Conservation (phyloP, 1,140 invertebrate genomes). For the Tigriopus japonicus region DNA sequence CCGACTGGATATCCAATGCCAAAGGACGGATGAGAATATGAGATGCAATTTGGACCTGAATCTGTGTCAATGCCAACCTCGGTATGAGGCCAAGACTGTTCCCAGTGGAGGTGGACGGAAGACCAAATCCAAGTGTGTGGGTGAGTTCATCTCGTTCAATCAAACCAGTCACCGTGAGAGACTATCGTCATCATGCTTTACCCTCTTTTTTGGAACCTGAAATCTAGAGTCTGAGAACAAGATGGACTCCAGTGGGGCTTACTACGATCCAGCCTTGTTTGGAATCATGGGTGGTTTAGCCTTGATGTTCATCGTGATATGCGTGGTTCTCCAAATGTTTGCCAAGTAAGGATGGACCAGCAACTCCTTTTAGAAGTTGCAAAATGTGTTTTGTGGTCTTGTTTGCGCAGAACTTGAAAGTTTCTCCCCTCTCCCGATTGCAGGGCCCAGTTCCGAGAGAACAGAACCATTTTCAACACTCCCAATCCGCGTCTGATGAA, state of each 20-base stretch:
- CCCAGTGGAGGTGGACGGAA: too few relatives aligned
- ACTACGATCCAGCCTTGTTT: slow-evolving; percentile 70
- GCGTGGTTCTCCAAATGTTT: slow-evolving; percentile 73
- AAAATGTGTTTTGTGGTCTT: background rate
- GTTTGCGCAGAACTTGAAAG: background rate
- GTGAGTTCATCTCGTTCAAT: background rate
- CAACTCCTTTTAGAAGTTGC: too few relatives aligned
- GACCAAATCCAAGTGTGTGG: background rate
- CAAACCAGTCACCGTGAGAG: background rate
- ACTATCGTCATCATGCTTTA: background rate
- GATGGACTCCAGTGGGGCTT: slow-evolving; percentile 26
- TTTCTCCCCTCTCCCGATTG: slow-evolving; percentile 21
- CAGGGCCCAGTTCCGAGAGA: slow-evolving; percentile 74
- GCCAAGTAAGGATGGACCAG: slow-evolving; percentile 47
- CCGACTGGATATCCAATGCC: background rate
- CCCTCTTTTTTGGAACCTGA: background rate
- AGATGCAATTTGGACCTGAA: background rate
- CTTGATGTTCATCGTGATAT: slow-evolving; percentile 83
- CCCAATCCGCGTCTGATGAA: slow-evolving; percentile 48
- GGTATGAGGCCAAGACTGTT: background rate
- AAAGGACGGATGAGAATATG: background rate
- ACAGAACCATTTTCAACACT: slow-evolving; percentile 78
- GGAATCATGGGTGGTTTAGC: slow-evolving; percentile 69
- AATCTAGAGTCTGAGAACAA: background rate
- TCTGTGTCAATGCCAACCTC: background rate